Evolutionary conservation across 2,888 invertebrate genomes (phyloP).

Genomic region (Netelia inedita): DNA sequence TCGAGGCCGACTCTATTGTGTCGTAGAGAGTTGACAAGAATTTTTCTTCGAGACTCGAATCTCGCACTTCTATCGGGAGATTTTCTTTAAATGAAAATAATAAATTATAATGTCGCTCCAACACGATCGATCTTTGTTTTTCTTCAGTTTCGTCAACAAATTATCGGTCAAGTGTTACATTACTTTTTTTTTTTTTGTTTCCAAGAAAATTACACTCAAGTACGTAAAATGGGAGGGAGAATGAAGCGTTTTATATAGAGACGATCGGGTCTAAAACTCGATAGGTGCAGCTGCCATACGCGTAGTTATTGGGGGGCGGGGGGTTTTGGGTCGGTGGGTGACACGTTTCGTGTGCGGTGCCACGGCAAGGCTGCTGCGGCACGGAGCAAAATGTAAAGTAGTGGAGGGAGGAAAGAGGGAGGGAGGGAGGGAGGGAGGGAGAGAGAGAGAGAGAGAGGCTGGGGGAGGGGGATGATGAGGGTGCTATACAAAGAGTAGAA

Average conservation of each 20-base stretch:
- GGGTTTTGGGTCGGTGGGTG: constrained; percentile 81
- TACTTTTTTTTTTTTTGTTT: no score
- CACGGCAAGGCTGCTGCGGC: constrained; percentile 8
- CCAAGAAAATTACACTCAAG: constrained; percentile 1
- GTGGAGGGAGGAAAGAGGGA: constrained; percentile 58
- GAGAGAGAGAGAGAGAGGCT: constrained; percentile 28
- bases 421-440: constrained; percentile 32
- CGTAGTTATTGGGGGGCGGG: background rate
- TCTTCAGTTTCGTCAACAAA: no score
- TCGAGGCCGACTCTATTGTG: no score
- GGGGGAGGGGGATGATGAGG: constrained; percentile 9
- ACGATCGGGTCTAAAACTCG: background rate
- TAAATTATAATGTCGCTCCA: no score
- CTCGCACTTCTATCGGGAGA: no score
- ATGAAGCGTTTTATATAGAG: background rate
- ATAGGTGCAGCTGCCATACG: constrained; percentile 69
- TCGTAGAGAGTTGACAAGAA: no score
- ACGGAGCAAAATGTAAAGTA: constrained; percentile 64
- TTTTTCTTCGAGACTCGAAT: no score
- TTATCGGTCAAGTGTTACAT: no score
- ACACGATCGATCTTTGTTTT: no score
- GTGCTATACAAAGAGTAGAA: constrained; percentile 49
- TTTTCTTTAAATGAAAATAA: no score
- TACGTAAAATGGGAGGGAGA: background rate
- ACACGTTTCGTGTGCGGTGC: constrained; percentile 80